phyloP scores from a whole-genome alignment of 2,888 invertebrate genomes.

The Lycophotia porphyrea region DNA sequence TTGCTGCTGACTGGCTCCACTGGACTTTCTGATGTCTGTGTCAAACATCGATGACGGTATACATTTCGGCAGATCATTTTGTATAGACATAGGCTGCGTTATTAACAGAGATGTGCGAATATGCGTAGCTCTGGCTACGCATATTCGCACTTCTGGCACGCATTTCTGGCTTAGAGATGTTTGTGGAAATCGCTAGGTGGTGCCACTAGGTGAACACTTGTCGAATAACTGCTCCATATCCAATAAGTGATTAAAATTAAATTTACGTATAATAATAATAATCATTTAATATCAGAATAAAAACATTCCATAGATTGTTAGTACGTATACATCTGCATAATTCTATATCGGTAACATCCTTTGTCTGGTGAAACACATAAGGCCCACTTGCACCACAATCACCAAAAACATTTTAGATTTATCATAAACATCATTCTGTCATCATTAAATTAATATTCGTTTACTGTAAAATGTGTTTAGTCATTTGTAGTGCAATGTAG shows the following conservation, averaged over 20 bases:
- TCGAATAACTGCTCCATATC: no score
- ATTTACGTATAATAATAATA: no score
- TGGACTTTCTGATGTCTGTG: slow-evolving; percentile 37
- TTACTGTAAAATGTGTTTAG: neutral
- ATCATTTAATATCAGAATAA: no score
- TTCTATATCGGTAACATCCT: neutral
- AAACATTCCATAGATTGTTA: no score
- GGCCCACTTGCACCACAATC: neutral
- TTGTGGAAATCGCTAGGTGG: no score
- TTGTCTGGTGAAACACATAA: neutral
- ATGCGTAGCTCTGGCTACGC: no score
- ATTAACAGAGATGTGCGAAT: neutral
- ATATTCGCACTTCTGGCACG: no score
- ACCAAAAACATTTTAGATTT: neutral
- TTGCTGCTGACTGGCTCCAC: slow-evolving; percentile 60
- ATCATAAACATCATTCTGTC: neutral
- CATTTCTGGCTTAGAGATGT: no score
- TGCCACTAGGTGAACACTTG: no score
- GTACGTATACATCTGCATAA: no score
- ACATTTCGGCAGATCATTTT: neutral
- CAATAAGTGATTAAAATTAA: no score
- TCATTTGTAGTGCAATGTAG: neutral
- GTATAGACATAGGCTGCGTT: neutral
- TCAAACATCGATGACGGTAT: slow-evolving; percentile 18
- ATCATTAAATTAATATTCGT: neutral